Conservation (phyloP, 2,888 invertebrate genomes). For the Clostera curtula region DNA sequence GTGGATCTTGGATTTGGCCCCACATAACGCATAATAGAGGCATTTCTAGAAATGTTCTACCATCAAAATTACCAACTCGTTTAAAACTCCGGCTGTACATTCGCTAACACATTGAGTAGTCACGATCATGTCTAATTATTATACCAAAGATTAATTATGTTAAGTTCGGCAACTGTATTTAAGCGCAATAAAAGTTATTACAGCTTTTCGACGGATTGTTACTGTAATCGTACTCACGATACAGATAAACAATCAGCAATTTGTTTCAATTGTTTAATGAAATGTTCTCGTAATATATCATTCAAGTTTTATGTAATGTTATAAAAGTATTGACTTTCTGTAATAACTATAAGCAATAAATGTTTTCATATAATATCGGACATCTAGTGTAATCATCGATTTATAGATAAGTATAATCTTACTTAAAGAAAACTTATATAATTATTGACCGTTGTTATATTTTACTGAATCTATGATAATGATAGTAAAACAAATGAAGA, state of each 20-base stretch:
- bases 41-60: too few relatives aligned
- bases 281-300: slow-evolving; percentile 22
- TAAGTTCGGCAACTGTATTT: slow-evolving; percentile 15
- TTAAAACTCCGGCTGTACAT: background rate
- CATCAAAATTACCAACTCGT: too few relatives aligned
- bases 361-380: too few relatives aligned
- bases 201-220: slow-evolving; percentile 22
- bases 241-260: slow-evolving; percentile 24
- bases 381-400: too few relatives aligned
- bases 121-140: slow-evolving; percentile 14
- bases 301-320: slow-evolving; percentile 12
- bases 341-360: slow-evolving; percentile 8
- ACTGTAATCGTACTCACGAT: slow-evolving; percentile 24
- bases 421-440: too few relatives aligned
- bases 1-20: too few relatives aligned
- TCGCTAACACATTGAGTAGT: slow-evolving; percentile 6
- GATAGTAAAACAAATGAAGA: too few relatives aligned
- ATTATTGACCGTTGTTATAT: too few relatives aligned
- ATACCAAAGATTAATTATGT: slow-evolving; percentile 17
- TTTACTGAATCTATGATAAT: too few relatives aligned
- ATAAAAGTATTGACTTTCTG: slow-evolving; percentile 14
- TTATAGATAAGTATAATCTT: too few relatives aligned
- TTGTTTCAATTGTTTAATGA: slow-evolving; percentile 22
- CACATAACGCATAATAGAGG: too few relatives aligned
- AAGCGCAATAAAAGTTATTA: slow-evolving; percentile 17